phyloP scores from a whole-genome alignment of 2,113 vertebrate species.

The Chionomys nivalis region DNA sequence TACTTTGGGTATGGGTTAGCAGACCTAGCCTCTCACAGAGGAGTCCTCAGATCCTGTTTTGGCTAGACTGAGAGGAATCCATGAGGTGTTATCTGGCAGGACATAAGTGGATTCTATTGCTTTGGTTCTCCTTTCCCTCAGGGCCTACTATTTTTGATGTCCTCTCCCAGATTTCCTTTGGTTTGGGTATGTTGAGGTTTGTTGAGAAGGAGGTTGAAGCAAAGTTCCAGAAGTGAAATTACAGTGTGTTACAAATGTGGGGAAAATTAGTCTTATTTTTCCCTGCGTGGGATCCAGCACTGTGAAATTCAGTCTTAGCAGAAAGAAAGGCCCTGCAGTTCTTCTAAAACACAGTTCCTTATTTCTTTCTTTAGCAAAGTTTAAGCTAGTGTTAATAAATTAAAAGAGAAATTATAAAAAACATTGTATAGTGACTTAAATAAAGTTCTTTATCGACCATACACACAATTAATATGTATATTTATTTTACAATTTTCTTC shows the following conservation, averaged over 20 bases:
- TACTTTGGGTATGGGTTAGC: slow-evolving; percentile 62
- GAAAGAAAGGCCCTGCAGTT: slow-evolving; percentile 76
- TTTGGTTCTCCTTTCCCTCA: slow-evolving; percentile 63
- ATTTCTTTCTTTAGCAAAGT: slow-evolving; percentile 79
- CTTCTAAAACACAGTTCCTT: slow-evolving; percentile 80
- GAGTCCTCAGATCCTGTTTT: slow-evolving; percentile 70
- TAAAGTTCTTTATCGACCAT: neutral
- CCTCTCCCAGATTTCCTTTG: slow-evolving; percentile 70
- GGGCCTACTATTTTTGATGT: slow-evolving; percentile 50
- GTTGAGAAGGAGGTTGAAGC: slow-evolving; percentile 63
- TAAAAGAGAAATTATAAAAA: slow-evolving; percentile 79
- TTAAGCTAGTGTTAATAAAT: slow-evolving; percentile 82
- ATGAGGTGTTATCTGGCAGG: slow-evolving; percentile 79
- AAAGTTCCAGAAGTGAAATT: slow-evolving; percentile 67
- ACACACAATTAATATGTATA: neutral
- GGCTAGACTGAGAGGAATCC: slow-evolving; percentile 74
- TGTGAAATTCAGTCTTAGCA: slow-evolving; percentile 80
- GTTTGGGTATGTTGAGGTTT: slow-evolving; percentile 63
- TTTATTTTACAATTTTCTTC: neutral
- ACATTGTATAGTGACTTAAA: neutral
- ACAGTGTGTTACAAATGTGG: slow-evolving; percentile 76
- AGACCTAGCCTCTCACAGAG: slow-evolving; percentile 53
- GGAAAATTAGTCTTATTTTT: slow-evolving; percentile 80
- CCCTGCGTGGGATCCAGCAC: slow-evolving; percentile 78
- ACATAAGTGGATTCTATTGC: slow-evolving; percentile 67